phyloP scores from a whole-genome alignment of 2,888 invertebrate genomes.

The Phyllotreta striolata region DNA sequence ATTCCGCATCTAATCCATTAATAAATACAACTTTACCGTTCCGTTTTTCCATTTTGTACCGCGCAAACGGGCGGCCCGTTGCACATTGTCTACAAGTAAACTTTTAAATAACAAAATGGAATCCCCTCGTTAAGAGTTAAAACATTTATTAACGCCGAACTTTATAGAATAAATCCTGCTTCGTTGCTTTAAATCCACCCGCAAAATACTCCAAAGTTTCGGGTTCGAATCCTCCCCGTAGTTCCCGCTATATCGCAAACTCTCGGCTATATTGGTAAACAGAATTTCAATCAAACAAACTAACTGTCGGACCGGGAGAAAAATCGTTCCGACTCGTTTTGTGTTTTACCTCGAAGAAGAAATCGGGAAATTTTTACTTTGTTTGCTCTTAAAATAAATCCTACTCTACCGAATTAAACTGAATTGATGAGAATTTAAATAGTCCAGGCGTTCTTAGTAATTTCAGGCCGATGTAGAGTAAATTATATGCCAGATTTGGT shows the following conservation, averaged over 20 bases:
- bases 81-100: slow-evolving; percentile 21
- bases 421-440: no score
- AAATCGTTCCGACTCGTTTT: slow-evolving; percentile 1
- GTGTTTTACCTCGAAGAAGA: no score
- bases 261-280: slow-evolving; percentile 40
- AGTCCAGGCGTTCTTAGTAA: no score
- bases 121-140: slow-evolving; percentile 36
- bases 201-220: slow-evolving; percentile 16
- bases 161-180: slow-evolving; percentile 39
- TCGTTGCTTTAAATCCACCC: slow-evolving; percentile 31
- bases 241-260: slow-evolving; percentile 22
- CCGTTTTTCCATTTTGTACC: no score
- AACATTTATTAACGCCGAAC: slow-evolving; percentile 40
- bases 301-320: slow-evolving; percentile 14
- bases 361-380: no score
- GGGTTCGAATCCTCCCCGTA: slow-evolving; percentile 10
- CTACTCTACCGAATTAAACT: no score
- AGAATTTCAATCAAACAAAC: slow-evolving; percentile 42
- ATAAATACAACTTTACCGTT: no score
- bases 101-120: slow-evolving; percentile 24
- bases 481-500: no score
- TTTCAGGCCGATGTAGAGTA: no score
- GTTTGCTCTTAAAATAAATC: no score
- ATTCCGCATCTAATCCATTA: no score
- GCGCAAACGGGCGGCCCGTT: background rate